Evolutionary conservation across 2,797 vertebrate species (phyloP).

Genomic region (Sus cebifrons): DNA sequence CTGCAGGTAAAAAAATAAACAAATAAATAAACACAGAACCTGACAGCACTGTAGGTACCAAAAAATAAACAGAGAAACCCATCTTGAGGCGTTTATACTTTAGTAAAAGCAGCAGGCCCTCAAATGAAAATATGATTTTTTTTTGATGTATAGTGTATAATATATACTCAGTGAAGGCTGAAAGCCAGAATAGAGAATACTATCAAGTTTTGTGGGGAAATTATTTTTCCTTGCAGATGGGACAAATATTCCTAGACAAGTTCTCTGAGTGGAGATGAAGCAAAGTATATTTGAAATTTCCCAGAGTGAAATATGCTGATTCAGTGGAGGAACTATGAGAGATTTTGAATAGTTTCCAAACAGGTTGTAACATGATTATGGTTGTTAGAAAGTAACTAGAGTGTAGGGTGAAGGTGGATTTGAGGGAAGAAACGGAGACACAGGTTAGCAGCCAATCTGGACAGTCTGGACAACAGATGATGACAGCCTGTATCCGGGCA

Average conservation of each 20-base stretch:
- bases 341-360: conserved; percentile 22
- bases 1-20: background rate
- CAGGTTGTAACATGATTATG: background rate
- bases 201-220: background rate
- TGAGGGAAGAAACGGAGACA: background rate
- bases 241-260: background rate
- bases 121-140: background rate
- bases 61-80: background rate
- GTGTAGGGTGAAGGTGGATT: background rate
- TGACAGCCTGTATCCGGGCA: rapidly evolving
- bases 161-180: background rate
- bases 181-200: background rate
- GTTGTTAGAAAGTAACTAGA: background rate
- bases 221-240: background rate
- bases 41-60: background rate
- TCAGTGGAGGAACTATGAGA: background rate
- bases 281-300: background rate
- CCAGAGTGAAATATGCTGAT: background rate
- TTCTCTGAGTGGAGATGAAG: background rate
- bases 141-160: background rate
- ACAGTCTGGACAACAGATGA: background rate
- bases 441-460: background rate
- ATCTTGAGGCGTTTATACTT: background rate
- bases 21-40: too few species aligned
- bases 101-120: background rate